phyloP scores from a whole-genome alignment of 2,797 vertebrate genomes.

The Mionectes olivaceus region DNA sequence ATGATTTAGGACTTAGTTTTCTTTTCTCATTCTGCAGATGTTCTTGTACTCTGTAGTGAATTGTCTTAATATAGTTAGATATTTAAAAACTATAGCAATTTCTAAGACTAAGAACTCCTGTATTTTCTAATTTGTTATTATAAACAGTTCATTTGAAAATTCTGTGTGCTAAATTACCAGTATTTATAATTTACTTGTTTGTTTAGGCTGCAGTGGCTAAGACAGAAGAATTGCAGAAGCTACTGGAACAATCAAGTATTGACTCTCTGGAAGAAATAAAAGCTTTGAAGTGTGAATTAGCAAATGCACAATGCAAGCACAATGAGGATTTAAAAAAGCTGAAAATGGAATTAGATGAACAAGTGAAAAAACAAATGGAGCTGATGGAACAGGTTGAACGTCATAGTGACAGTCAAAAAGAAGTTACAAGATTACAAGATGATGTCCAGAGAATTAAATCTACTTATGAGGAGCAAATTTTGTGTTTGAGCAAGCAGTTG shows the following conservation, averaged over 20 bases:
- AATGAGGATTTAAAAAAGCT: conserved; percentile 81
- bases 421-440: conserved; percentile 73
- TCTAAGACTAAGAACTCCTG: not conserved
- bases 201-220: conserved; percentile 80
- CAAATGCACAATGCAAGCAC: conserved; percentile 77
- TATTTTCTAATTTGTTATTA: not conserved
- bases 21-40: not conserved
- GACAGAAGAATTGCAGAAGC: conserved; percentile 76
- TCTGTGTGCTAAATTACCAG: not conserved
- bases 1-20: not conserved
- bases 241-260: conserved; percentile 76
- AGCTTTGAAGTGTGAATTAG: conserved; percentile 79
- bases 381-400: conserved; percentile 75
- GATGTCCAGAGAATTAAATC: conserved; percentile 71
- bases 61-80: not conserved
- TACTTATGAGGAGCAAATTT: conserved; percentile 82
- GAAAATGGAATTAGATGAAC: conserved; percentile 81
- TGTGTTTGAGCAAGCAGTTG: conserved; percentile 80
- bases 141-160: not conserved
- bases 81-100: not conserved
- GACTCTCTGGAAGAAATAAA: conserved; percentile 80
- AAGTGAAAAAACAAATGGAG: conserved; percentile 75
- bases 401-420: conserved; percentile 71
- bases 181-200: conserved; percentile 47
- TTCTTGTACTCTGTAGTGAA: not conserved